Evolutionary conservation across 2,113 vertebrate genomes (phyloP), one percentile per base, ranked within the genome.

Genomic region (Acanthochromis polyacanthus): DNA sequence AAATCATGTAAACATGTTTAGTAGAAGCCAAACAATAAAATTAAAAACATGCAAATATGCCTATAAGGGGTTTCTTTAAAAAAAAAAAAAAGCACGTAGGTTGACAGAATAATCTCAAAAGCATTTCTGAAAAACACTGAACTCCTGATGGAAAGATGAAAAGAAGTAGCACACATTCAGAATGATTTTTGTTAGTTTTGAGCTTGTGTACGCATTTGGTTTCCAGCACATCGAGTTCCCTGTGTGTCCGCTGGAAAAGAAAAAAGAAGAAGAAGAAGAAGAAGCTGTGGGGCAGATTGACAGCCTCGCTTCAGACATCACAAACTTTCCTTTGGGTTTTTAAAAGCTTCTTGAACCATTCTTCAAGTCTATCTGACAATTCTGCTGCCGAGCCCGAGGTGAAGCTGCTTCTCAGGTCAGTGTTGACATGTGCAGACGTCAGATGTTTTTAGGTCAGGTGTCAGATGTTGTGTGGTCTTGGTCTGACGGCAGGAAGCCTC

Each of bases 381-480:
- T 20, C 58, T 58, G 58, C 81, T 66, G 32, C 22, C 10, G 45
- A 57, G 71, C 86, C 67, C 3, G 50, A 50, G 78, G 62, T 59
- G 36, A 75, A 32, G 57, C 55, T 46, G 3, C 71, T 67, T 70
- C 53, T 65, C 56, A 50, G 73, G 67, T n/a, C 58, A 65, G 52
- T 25, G 86, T 71, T 62, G 56, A 75, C 75, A 25, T 61, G 81
- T 72, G 78, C 58, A 70, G 52, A 76, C 45, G 5, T 84, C 75
- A 51, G 53, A 69, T 79, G 71, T 70, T 72, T 82, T 57, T 3
- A 50, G 81, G 77, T 81, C 73, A 70, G 62, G 38, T 62, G 69
- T 78, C 65, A 22, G 28, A 45, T 30, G 65, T 78, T 23, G 15
- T 2, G 17, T 17, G 55, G 43, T 58, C 71, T 40, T 25, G 48